These are phyloP conservation scores for Miltochrista miniata DNA, from an alignment of 2,888 invertebrate species.

Conservation along the genomic window DNA sequence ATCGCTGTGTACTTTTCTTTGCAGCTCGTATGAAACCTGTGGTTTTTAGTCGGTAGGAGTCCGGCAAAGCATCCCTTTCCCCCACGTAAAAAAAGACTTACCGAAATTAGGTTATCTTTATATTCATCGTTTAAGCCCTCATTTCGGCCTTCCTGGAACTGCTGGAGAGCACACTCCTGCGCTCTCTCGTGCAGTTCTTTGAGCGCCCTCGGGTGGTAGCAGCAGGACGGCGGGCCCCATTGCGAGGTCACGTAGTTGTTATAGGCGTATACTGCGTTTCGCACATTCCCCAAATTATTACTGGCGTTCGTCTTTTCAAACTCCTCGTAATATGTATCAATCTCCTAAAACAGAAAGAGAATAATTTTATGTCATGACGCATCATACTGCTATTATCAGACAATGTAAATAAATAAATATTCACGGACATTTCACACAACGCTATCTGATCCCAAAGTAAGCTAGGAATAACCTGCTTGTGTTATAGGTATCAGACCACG, in stretches of 20 bases:
- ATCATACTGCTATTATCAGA: neutral
- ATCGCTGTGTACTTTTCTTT: too few relatives aligned
- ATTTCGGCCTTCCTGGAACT: slow-evolving; percentile 17
- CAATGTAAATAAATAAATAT: neutral
- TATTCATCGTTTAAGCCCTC: slow-evolving; percentile 15
- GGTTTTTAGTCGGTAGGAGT: too few relatives aligned
- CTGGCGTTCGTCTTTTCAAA: slow-evolving; percentile 35
- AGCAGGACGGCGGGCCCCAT: slow-evolving; percentile 29
- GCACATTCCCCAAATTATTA: slow-evolving; percentile 18
- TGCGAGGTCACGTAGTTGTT: slow-evolving; percentile 20
- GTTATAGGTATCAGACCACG: too few relatives aligned
- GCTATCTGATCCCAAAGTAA: too few relatives aligned
- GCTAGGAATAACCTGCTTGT: too few relatives aligned
- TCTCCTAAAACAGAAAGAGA: slow-evolving; percentile 21
- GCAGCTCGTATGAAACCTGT: too few relatives aligned
- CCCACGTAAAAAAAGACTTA: neutral
- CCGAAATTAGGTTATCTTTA: slow-evolving; percentile 5
- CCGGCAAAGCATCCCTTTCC: too few relatives aligned
- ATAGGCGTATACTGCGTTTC: slow-evolving; percentile 25
- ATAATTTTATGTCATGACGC: neutral
- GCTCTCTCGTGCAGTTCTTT: slow-evolving; percentile 15
- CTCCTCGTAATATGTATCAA: slow-evolving; percentile 15
- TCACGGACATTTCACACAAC: too few relatives aligned
- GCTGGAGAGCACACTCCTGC: slow-evolving; percentile 4
- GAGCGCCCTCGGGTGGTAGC: slow-evolving; percentile 28